Conservation (phyloP, 2,888 invertebrate genomes). For the Amphipoea oculea region DNA sequence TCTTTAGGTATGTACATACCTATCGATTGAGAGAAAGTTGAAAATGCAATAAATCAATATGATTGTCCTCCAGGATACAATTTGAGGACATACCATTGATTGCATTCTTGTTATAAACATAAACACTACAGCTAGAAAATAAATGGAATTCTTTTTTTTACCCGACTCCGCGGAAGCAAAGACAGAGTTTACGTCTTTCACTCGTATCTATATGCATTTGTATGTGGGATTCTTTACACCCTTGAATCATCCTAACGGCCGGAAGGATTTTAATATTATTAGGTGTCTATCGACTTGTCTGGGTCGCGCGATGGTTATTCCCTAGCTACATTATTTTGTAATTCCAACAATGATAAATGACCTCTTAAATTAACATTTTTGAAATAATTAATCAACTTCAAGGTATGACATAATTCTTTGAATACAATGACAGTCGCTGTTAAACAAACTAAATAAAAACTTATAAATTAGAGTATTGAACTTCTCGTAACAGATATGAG, state of each 20-base stretch:
- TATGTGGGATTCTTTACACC: neutral
- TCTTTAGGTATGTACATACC: constrained; percentile 6
- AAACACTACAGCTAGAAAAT: neutral
- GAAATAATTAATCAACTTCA: neutral
- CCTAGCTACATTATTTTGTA: neutral
- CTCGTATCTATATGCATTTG: neutral
- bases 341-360: neutral
- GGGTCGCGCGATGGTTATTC: no score
- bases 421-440: constrained; percentile 1
- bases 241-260: neutral
- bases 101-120: neutral
- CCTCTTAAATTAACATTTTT: neutral
- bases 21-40: constrained; percentile 10
- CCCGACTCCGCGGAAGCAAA: no score
- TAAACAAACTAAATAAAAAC: neutral
- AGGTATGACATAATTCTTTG: neutral
- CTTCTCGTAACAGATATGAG: constrained; percentile 3
- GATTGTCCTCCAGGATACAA: no score
- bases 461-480: neutral
- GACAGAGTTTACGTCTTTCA: neutral
- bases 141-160: neutral
- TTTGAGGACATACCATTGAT: constrained; percentile 6
- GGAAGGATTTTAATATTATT: neutral
- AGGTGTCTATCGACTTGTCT: neutral
- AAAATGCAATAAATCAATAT: constrained; percentile 9